These are phyloP conservation scores for Dallia pectoralis DNA, from an alignment of 2,797 vertebrate species.

Conservation along the genomic window DNA sequence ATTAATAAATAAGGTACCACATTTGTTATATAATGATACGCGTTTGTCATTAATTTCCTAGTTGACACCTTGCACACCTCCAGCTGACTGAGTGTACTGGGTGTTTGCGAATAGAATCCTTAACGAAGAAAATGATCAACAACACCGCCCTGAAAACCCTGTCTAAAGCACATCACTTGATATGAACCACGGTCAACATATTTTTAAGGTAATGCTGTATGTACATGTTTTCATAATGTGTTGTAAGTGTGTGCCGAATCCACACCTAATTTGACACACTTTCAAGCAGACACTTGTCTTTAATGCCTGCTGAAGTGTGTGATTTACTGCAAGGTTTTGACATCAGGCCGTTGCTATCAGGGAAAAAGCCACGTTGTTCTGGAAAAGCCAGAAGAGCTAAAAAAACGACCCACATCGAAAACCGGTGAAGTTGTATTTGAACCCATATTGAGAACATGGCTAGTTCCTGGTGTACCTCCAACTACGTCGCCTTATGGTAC, in stretches of 20 bases:
- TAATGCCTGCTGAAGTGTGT: neutral
- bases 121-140: neutral
- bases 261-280: neutral
- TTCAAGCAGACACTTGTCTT: neutral
- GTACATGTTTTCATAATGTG: constrained; percentile 48
- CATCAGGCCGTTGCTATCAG: neutral
- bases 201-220: constrained; percentile 66
- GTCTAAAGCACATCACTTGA: constrained; percentile 61
- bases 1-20: constrained; percentile 64
- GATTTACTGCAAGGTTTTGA: neutral
- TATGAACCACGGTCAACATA: constrained; percentile 57
- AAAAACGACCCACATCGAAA: neutral
- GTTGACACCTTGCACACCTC: constrained; percentile 1
- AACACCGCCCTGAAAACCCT: constrained; percentile 41
- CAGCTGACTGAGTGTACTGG: neutral
- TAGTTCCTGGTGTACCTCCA: neutral
- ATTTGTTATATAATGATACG: constrained; percentile 49
- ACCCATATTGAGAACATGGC: neutral
- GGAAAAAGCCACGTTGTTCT: neutral
- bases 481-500: neutral
- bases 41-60: constrained; percentile 35
- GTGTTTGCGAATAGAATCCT: neutral
- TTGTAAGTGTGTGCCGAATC: neutral
- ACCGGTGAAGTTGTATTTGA: neutral
- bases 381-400: neutral